phyloP scores from a whole-genome alignment of 2,888 invertebrate genomes.

The Mesorhabditis sp. region DNA sequence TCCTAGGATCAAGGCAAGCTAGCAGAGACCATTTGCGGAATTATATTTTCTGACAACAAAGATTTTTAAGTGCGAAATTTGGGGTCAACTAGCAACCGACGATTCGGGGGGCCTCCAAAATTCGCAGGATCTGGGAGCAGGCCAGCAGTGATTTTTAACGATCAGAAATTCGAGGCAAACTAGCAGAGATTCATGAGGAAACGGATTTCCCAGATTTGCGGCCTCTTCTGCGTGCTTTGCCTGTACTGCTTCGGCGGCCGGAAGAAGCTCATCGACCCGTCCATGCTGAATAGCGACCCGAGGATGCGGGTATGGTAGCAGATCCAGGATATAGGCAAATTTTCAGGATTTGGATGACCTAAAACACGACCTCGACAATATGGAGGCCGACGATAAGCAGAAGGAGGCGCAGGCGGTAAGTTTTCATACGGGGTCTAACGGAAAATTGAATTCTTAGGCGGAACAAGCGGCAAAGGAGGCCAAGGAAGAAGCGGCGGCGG shows the following conservation, averaged over 20 bases:
- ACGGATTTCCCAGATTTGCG: conserved; percentile 25
- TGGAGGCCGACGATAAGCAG: conserved; percentile 21
- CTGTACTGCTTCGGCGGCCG: conserved; percentile 69
- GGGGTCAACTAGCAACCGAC: no score
- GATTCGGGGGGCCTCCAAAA: no score
- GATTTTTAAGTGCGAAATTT: no score
- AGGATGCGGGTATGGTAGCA: neutral
- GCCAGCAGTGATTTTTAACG: no score
- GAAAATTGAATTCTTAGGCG: neutral
- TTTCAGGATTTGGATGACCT: conserved; percentile 30
- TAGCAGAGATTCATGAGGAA: neutral
- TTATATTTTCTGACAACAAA: no score
- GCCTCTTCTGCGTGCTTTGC: conserved; percentile 19
- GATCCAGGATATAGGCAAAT: neutral
- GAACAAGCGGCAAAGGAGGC: neutral
- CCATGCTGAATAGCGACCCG: neutral
- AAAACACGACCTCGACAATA: conserved; percentile 27
- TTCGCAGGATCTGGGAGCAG: no score
- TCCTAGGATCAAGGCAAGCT: no score
- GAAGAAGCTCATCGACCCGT: neutral
- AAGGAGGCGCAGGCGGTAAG: conserved; percentile 9
- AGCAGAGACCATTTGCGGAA: no score
- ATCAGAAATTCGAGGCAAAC: no score
- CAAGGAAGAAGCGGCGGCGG: neutral
- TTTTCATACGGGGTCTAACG: neutral